Evolutionary conservation across 2,888 invertebrate genomes (phyloP).

Genomic region (Acanthacorydalis orientalis): DNA sequence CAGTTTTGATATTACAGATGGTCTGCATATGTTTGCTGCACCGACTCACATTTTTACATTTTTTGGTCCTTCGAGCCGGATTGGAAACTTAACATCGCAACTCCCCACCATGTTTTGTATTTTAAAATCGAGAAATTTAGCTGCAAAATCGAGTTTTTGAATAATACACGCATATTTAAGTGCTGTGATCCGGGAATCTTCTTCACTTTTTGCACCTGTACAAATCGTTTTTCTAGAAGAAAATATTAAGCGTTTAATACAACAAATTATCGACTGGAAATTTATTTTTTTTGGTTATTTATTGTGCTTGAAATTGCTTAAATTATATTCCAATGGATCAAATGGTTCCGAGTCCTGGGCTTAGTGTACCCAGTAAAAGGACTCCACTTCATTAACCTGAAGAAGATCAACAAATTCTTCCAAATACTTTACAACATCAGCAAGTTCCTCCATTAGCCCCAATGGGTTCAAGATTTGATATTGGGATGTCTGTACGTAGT

Average conservation of each 20-base stretch:
- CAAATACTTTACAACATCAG: constrained; percentile 59
- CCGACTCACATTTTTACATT: no score
- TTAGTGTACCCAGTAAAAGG: constrained; percentile 77
- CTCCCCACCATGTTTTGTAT: constrained; percentile 79
- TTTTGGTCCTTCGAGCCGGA: constrained; percentile 65
- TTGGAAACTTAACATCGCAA: constrained; percentile 75
- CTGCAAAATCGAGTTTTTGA: constrained; percentile 62
- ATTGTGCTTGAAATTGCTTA: neutral
- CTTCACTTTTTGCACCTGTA: constrained; percentile 73
- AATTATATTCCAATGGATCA: constrained; percentile 45
- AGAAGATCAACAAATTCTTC: constrained; percentile 78
- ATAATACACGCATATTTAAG: constrained; percentile 69
- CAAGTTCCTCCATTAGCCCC: constrained; percentile 37
- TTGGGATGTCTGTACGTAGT: constrained; percentile 43
- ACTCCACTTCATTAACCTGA: constrained; percentile 82
- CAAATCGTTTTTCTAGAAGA: constrained; percentile 80
- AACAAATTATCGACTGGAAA: neutral
- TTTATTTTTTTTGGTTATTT: neutral
- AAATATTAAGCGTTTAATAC: constrained; percentile 46
- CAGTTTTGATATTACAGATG: no score
- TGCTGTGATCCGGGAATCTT: constrained; percentile 59
- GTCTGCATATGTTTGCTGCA: no score
- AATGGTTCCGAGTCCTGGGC: constrained; percentile 79
- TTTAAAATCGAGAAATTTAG: constrained; percentile 63
- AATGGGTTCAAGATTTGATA: constrained; percentile 35